These are phyloP conservation scores for Alviniconcha strummeri DNA, from an alignment of 2,888 invertebrate genomes.

Conservation along the genomic window DNA sequence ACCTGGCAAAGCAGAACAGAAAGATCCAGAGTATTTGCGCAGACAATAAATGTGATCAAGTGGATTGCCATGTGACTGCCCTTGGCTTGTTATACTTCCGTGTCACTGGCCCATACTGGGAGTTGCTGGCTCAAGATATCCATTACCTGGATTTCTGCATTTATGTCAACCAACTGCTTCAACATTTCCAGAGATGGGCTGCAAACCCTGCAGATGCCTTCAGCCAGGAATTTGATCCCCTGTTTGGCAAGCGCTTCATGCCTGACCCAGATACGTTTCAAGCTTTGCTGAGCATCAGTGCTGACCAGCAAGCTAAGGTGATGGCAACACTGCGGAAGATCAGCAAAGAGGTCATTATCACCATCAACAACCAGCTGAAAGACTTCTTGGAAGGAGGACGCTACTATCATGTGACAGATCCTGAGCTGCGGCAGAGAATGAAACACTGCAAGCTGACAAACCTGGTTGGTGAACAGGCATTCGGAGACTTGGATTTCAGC, in stretches of 20 bases:
- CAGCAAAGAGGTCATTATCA: not conserved
- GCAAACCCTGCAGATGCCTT: not conserved
- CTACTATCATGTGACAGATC: constrained; percentile 11
- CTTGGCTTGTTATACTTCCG: too few relatives aligned
- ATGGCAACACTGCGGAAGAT: not conserved
- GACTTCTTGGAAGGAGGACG: constrained; percentile 21
- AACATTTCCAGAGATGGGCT: not conserved
- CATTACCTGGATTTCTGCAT: too few relatives aligned
- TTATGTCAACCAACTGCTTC: not conserved
- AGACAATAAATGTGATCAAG: not conserved
- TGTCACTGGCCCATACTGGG: too few relatives aligned
- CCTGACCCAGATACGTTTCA: not conserved
- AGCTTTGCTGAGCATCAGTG: not conserved
- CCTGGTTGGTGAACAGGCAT: constrained; percentile 4
- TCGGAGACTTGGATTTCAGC: constrained; percentile 6
- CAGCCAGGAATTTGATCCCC: not conserved
- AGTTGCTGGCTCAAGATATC: too few relatives aligned
- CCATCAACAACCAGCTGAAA: constrained; percentile 18
- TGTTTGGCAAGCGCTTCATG: not conserved
- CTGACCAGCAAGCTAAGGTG: not conserved
- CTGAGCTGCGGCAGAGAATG: not conserved
- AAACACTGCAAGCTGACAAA: constrained; percentile 15
- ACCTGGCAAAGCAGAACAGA: not conserved
- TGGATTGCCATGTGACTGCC: too few relatives aligned
- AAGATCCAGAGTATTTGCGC: constrained; percentile 3